These are phyloP conservation scores for Astur gentilis DNA, from an alignment of 2,113 vertebrate genomes.

Conservation along the genomic window DNA sequence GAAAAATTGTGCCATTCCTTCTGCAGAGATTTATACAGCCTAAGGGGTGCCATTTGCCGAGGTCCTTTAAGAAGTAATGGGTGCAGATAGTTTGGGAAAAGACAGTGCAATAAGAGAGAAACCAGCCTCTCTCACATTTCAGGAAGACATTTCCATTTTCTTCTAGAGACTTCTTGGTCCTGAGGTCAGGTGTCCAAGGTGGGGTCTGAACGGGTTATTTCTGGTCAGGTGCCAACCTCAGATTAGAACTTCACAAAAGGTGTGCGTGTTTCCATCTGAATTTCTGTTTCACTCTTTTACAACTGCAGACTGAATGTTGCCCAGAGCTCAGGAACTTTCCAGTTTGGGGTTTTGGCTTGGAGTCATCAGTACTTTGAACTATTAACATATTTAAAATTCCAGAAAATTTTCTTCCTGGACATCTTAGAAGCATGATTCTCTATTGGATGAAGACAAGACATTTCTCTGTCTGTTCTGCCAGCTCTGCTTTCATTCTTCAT, in stretches of 20 bases:
- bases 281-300: not conserved
- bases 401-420: not conserved
- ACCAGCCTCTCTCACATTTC: not conserved
- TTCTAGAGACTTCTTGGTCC: not conserved
- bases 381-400: conserved; percentile 4
- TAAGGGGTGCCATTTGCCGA: conserved; percentile 56
- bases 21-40: conserved; percentile 74
- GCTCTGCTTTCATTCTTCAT: not conserved
- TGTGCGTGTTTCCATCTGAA: not conserved
- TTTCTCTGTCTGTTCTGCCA: not conserved
- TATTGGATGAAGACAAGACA: not conserved
- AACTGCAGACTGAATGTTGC: not conserved
- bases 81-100: conserved; percentile 19
- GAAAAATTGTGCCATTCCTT: conserved; percentile 68
- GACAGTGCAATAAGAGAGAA: not conserved
- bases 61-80: conserved; percentile 27
- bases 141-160: not conserved
- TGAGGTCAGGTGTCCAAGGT: not conserved
- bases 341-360: conserved; percentile 15
- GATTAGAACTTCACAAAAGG: not conserved
- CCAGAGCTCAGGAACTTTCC: not conserved
- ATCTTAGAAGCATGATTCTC: not conserved
- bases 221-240: not conserved
- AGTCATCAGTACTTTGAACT: not conserved
- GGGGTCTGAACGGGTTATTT: not conserved